Evolutionary conservation across 30 jellyfish, hydroid and myxozoan genomes (phyloP).

Genomic region (Turritopsis rubra): DNA sequence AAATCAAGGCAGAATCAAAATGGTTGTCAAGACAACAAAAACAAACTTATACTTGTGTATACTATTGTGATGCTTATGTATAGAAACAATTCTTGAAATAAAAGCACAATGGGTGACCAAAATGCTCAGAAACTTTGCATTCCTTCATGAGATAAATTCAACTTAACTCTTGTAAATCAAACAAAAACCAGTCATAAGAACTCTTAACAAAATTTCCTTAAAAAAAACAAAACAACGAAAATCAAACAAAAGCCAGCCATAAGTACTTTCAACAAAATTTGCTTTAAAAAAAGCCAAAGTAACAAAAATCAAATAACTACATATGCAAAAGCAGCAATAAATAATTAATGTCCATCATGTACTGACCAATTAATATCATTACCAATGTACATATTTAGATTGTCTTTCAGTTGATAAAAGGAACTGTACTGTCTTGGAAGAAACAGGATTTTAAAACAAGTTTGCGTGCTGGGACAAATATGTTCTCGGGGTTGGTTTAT

Average conservation of each 20-base stretch:
- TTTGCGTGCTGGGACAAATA: neutral
- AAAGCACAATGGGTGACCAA: neutral
- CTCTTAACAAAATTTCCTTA: neutral
- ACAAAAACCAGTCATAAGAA: neutral
- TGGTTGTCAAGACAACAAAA: neutral
- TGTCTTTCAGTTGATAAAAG: neutral
- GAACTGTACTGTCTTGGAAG: neutral
- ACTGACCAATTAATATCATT: neutral
- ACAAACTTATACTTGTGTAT: neutral
- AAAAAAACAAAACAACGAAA: too few species aligned
- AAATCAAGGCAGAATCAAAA: neutral
- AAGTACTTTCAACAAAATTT: too few species aligned
- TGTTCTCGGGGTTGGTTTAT: neutral
- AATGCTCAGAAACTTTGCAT: neutral
- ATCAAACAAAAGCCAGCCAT: too few species aligned
- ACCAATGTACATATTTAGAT: too few species aligned
- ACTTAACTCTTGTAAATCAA: neutral
- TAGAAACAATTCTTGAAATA: neutral
- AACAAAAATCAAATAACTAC: too few species aligned
- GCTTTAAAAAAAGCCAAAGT: too few species aligned
- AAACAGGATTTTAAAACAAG: neutral
- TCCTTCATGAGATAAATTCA: neutral
- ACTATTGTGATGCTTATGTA: neutral
- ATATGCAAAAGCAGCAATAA: too few species aligned
- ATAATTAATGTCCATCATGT: neutral